Evolutionary conservation across 2,113 vertebrate genomes (phyloP), one percentile per base, ranked within the genome.

Genomic region (Erpornis zantholeuca): DNA sequence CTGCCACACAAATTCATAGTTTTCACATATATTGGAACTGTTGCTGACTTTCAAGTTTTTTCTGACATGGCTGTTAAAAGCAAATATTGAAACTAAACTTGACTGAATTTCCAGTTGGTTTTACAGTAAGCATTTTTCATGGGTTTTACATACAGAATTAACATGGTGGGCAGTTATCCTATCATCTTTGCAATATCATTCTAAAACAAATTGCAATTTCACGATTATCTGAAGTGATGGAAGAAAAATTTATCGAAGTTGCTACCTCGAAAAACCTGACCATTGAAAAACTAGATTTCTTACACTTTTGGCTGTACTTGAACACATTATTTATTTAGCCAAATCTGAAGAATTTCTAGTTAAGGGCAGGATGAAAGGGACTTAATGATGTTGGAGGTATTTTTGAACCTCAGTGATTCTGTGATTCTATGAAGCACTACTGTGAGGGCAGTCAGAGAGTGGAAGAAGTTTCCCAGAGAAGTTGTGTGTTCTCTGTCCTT

Each of bases 191-290:
- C 3, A 65, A 21, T 69, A 56, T 29, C 4, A 4, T 36, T 85
- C 19, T 65, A 31, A 88, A 91, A 9, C 10, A 79, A 23, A 63
- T 1, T 42, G 18, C 21, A 50, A 60, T 69, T 77, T 15, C 23
- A 60, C 3, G 6, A n/a, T 20, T 45, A 21, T 47, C 12, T 83
- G 33, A 10, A 73, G 7, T 10, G 12, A 64, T 40, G 10, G 10
- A 40, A 33, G 22, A 31, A 88, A 28, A 56, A 82, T 15, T 11
- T 65, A 21, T 17, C 9, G 11, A 14, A 12, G 8, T 45, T 82
- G 1, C 8, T 82, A 5, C 14, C 12, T 49, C 0, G 4, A 61
- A 60, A 82, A 63, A 14, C 5, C 7, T 40, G 20, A 31, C 2
- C 4, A 45, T 8, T n/a, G 13, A 16, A 81, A 83, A 77, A 6